These are phyloP conservation scores for Amphiura filiformis DNA, from an alignment of 35 echinoderm and acorn worm species.

Conservation along the genomic window DNA sequence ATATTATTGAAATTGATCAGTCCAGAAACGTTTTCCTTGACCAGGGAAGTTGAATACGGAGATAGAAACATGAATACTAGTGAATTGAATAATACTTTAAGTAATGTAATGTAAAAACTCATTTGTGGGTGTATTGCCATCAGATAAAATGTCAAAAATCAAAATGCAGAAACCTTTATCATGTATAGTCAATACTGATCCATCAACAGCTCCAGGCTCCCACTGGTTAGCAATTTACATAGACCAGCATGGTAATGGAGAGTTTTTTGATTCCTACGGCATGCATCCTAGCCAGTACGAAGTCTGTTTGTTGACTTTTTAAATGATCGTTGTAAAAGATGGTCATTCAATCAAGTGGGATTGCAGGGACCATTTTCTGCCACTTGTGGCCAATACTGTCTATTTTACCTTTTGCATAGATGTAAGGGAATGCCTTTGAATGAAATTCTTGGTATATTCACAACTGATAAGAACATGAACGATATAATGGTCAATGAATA, in stretches of 20 bases:
- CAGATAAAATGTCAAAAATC: conserved; percentile 1
- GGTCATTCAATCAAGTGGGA: neutral
- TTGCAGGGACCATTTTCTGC: conserved; percentile 14
- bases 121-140: conserved; percentile 50
- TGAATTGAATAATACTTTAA: conserved; percentile 14
- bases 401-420: conserved; percentile 22
- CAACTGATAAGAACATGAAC: neutral
- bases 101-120: neutral
- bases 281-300: neutral
- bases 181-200: conserved; percentile 32
- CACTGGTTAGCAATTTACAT: conserved; percentile 57
- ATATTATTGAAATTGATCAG: conserved; percentile 33
- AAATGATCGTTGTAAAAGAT: neutral
- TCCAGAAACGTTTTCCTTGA: conserved; percentile 42
- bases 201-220: neutral
- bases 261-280: conserved; percentile 54
- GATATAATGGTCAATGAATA: neutral
- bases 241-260: neutral
- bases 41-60: conserved; percentile 5
- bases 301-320: conserved; percentile 16
- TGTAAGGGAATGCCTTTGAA: conserved; percentile 6
- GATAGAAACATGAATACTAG: conserved; percentile 43
- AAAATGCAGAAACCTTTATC: neutral
- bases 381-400: conserved; percentile 45
- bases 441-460: neutral